Evolutionary conservation across 2,888 invertebrate genomes (phyloP), one percentile per base, ranked within the genome.

Genomic region (Plutella xylostella): DNA sequence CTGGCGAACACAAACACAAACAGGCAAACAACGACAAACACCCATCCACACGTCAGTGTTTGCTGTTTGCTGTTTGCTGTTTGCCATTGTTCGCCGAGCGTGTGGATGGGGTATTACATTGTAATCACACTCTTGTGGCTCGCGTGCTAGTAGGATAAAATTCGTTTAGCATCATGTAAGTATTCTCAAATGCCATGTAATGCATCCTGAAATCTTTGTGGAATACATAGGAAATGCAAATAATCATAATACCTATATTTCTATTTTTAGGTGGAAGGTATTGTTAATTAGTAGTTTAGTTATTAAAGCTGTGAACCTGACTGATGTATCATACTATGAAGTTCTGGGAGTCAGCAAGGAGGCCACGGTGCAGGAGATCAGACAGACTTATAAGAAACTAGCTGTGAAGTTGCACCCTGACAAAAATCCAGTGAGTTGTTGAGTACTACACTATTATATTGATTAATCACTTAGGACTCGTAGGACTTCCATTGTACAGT

Each of bases 391-490:
- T 63, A 93, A 93, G 64, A 91, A 90, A 64, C 63, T 92, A 38
- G 93, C 92, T 0, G 80, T 93, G 1, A 86, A 86, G 45, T 84
- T 87, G 53, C 93, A 93, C 77, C 93, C 93, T 1, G 93, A 93
- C 68, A 93, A 93, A 66, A 88, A 87, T 28, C 6, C 28, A 4
- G 28, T 28, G 9, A 28, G 28, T 28, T n/a, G n/a, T n/a, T n/a
- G n/a, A n/a, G n/a, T n/a, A n/a, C n/a, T n/a, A n/a, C n/a, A n/a
- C n/a, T n/a, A n/a, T n/a, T n/a, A n/a, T n/a, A n/a, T n/a, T n/a
- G n/a, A n/a, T n/a, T n/a, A n/a, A n/a, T n/a, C n/a, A n/a, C n/a
- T n/a, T n/a, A n/a, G n/a, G n/a, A n/a, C n/a, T n/a, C n/a, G n/a
- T n/a, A n/a, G n/a, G n/a, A n/a, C n/a, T n/a, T n/a, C n/a, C n/a